Conservation (phyloP, 1,140 invertebrate genomes). For the Nylanderia fulva region DNA sequence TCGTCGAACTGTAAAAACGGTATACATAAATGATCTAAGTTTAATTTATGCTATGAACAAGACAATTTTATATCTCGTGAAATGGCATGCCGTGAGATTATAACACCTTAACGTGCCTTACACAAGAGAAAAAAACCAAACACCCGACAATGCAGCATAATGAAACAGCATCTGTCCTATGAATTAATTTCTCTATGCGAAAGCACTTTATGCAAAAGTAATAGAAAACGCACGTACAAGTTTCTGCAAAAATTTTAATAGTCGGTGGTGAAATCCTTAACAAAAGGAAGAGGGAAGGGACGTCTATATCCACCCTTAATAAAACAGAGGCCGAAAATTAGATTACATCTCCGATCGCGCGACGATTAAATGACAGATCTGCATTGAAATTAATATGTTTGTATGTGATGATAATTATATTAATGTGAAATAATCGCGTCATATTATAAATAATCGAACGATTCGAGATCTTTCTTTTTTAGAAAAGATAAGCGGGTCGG, state of each 20-base stretch:
- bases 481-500: neutral
- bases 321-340: conserved; percentile 74
- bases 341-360: neutral
- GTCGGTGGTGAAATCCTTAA: conserved; percentile 82
- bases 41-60: neutral
- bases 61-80: neutral
- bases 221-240: conserved; percentile 64
- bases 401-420: neutral
- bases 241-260: conserved; percentile 79
- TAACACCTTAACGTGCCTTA: neutral
- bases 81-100: neutral
- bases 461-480: neutral
- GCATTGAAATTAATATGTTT: conserved; percentile 4
- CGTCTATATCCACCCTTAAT: conserved; percentile 83
- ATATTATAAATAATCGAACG: neutral
- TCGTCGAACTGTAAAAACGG: neutral
- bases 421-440: neutral
- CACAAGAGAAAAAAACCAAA: neutral
- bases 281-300: conserved; percentile 83
- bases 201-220: conserved; percentile 27
- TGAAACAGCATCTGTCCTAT: neutral
- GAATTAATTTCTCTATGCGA: conserved; percentile 27
- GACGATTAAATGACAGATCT: neutral
- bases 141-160: neutral
- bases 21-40: neutral